Conservation (phyloP, 1,140 invertebrate genomes). For the Bombus fervidus region DNA sequence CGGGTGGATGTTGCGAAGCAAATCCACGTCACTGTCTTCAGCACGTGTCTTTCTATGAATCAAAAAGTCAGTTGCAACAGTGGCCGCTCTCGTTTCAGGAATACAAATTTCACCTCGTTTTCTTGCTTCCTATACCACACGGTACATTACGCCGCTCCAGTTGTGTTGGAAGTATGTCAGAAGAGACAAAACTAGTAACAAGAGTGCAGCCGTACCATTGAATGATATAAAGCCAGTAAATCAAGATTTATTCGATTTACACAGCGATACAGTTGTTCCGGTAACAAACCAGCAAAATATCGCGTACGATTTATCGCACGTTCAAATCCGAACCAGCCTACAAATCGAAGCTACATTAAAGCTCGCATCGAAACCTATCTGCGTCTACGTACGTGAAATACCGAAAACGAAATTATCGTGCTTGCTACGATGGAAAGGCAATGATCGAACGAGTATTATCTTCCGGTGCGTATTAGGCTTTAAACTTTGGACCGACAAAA, state of each 20-base stretch:
- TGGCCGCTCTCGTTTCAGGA: neutral
- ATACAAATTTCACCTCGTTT: neutral
- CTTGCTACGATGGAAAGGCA: neutral
- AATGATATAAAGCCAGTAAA: conserved; percentile 22
- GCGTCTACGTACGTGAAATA: neutral
- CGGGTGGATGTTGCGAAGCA: neutral
- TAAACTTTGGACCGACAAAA: rapidly evolving
- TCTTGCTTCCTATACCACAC: neutral
- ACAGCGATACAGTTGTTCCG: conserved; percentile 4
- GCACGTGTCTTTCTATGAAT: neutral
- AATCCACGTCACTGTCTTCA: neutral
- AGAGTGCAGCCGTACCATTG: neutral
- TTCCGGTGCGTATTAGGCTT: too few relatives aligned
- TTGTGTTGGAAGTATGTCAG: conserved; percentile 10
- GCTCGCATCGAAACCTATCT: neutral
- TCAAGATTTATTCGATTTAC: conserved; percentile 27
- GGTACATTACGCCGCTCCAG: neutral
- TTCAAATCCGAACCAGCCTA: neutral
- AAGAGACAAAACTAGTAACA: conserved; percentile 11
- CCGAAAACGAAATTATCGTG: neutral
- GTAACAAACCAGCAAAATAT: conserved; percentile 22
- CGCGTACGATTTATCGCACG: conserved; percentile 16
- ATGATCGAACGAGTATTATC: neutral
- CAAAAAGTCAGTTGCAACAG: neutral
- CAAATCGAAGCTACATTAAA: neutral